These are phyloP conservation scores for Procambarus clarkii DNA, from an alignment of 1,140 invertebrate species.

Conservation along the genomic window DNA sequence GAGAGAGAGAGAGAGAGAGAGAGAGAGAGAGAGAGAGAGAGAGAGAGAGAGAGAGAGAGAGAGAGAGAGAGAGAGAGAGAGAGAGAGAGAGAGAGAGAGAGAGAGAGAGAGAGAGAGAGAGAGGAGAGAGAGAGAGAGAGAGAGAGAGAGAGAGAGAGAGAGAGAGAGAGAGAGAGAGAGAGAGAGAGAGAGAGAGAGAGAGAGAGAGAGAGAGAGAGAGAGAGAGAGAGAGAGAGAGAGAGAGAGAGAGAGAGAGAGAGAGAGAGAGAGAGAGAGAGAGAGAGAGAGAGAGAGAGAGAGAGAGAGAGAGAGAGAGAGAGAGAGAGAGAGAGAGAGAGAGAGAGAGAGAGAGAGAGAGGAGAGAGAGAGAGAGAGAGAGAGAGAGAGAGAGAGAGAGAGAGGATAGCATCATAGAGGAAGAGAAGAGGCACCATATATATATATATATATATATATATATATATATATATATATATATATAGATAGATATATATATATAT, in stretches of 20 bases:
- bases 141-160: neutral
- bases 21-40: too few relatives aligned
- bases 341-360: neutral
- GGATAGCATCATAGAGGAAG: too few relatives aligned
- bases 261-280: neutral
- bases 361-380: neutral
- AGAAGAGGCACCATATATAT: too few relatives aligned
- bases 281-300: neutral
- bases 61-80: neutral
- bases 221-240: neutral
- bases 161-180: neutral
- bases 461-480: too few relatives aligned
- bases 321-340: neutral
- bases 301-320: neutral
- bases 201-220: neutral
- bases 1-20: too few relatives aligned
- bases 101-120: neutral
- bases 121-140: neutral
- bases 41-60: constrained; percentile 38
- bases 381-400: too few relatives aligned
- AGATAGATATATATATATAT: too few relatives aligned
- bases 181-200: neutral
- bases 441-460: too few relatives aligned
- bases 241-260: neutral
- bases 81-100: neutral